Base-by-base conservation (phyloP, 2,113 vertebrate species). In the Passer domesticus region DNA sequence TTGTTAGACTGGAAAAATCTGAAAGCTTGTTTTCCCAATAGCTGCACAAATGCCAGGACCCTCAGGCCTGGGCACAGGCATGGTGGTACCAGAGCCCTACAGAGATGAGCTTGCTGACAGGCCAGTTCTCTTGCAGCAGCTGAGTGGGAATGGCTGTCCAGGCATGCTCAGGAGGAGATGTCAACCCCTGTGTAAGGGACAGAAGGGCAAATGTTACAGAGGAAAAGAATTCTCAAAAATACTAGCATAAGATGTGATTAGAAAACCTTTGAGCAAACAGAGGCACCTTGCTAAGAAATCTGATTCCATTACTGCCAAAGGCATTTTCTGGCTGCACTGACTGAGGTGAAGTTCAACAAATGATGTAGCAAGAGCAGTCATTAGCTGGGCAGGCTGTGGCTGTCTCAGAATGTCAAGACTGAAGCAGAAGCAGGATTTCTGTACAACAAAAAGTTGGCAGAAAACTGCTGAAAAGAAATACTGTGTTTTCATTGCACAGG, bases 71-170 rank as follows among this genome's bases (percentile, higher is more conserved):
- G n/a, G 58, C 68, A 87, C 13, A 43, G 31, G 49, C 8, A 0
- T 19, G 53, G 59, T 30, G 28, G 15, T 67, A 27, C n/a, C 0
- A 1, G 49, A 75, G 58, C 43, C 75, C 25, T 47, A 0, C 0
- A 5, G 49, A 44, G 37, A 37, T 37, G 60, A 46, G 22, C n/a
- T 50, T 39, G 28, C 20, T 49, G 47, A 13, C 22, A n/a, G 31
- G 20, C 7, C 20, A 6, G 15, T 27, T 60, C 46, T 66, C 8
- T 27, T 49, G 39, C 43, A 62, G 52, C 55, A 66, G 5, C 63
- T 15, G 66, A 9, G 43, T 22, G 66, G 66, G 49, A 84, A n/a
- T 13, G 56, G 37, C 52, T 82, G 43, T 46, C 28, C 50, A 46
- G 81, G 55, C 1, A 3, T 47, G 46, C 50, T 75, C 0, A 0